Percentiles rank a stretch among this genome's conserved stretches.
These are phyloP conservation scores for Chrysolophus pictus DNA, from an alignment of 2,797 vertebrate species.

Conservation along the genomic window DNA sequence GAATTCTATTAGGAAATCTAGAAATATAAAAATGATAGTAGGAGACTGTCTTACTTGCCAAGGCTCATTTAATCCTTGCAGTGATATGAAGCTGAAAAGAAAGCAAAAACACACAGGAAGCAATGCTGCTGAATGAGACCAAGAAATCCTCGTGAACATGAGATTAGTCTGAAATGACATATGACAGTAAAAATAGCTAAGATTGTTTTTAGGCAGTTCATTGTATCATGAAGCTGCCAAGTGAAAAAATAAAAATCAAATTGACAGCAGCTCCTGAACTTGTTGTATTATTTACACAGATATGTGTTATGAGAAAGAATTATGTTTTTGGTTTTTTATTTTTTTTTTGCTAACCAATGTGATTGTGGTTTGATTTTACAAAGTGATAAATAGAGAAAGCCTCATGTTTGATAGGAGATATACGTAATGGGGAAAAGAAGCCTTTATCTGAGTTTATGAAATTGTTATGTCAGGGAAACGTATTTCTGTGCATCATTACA, in stretches of 20 bases:
- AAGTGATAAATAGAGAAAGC: not conserved
- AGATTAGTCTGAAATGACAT: conserved; percentile 8
- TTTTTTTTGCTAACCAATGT: not conserved
- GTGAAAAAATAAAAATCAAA: not conserved
- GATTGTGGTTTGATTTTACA: not conserved
- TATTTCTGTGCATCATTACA: not conserved
- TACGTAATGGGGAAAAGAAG: not conserved
- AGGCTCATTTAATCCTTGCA: conserved; percentile 42
- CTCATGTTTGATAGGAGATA: not conserved
- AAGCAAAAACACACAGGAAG: conserved; percentile 18
- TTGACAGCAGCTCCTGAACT: not conserved
- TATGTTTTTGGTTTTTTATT: not conserved
- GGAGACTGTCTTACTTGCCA: not conserved
- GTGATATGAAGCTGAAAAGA: conserved; percentile 2
- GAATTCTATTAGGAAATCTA: not conserved
- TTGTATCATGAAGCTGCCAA: not conserved
- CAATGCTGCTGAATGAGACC: conserved; percentile 11
- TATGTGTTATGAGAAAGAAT: not conserved
- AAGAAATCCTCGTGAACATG: not conserved
- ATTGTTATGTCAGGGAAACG: not conserved
- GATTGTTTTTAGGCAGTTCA: not conserved
- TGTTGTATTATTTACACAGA: not conserved
- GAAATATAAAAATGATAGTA: conserved; percentile 7
- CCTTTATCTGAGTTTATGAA: not conserved
- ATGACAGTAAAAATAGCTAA: conserved; percentile 12